Conservation (phyloP, 2,888 invertebrate genomes). For the Sympetrum striolatum region DNA sequence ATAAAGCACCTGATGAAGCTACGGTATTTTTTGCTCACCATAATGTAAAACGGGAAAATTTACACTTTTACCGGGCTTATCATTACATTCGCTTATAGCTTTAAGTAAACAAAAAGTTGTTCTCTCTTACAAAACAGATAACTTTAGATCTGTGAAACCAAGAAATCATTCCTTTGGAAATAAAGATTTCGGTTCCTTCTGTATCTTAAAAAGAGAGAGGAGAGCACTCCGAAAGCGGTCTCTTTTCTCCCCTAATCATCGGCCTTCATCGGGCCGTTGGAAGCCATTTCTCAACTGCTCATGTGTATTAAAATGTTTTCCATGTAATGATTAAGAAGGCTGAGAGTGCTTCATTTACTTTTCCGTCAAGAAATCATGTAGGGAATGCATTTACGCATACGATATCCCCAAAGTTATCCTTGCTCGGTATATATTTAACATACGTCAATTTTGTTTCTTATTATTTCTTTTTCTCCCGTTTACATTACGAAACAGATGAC, state of each 20-base stretch:
- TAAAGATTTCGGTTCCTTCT: not conserved
- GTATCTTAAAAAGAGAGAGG: not conserved
- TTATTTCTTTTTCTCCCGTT: not conserved
- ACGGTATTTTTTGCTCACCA: no score
- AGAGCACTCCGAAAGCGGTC: not conserved
- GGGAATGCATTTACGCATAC: not conserved
- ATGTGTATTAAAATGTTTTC: slow-evolving; percentile 27
- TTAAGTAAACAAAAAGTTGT: no score
- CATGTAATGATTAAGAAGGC: slow-evolving; percentile 10
- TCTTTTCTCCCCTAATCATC: not conserved
- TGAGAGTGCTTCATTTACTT: slow-evolving; percentile 7
- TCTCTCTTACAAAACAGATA: no score
- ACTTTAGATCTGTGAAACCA: no score
- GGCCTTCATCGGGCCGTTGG: slow-evolving; percentile 1
- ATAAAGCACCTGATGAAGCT: no score
- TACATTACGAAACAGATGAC: not conserved
- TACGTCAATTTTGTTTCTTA: not conserved
- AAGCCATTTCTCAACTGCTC: slow-evolving; percentile 12
- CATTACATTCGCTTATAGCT: no score
- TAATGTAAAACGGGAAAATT: no score
- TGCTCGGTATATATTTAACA: not conserved
- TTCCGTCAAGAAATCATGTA: not conserved
- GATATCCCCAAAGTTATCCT: not conserved
- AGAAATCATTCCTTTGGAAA: not conserved
- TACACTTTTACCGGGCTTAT: no score